Percentiles rank a stretch among this genome's conserved stretches.
phyloP scores from a whole-genome alignment of 2,888 invertebrate genomes.

The Mechanitis mazaeus region DNA sequence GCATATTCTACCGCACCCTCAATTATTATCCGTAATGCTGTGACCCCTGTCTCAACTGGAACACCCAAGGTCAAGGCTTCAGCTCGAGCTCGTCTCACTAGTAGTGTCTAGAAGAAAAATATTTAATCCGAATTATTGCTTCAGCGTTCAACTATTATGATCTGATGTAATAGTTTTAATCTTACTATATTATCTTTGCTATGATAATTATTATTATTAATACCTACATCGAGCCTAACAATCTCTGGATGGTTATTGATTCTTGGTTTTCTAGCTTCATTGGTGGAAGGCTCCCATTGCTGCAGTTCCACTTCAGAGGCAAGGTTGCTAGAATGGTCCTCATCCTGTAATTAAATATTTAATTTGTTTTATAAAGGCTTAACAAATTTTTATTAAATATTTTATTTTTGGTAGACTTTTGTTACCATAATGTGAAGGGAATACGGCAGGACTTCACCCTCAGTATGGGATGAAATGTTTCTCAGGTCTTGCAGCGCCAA shows the following conservation, averaged over 20 bases:
- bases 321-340: slow-evolving; percentile 44
- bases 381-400: neutral
- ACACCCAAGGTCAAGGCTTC: slow-evolving; percentile 61
- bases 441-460: slow-evolving; percentile 61
- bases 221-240: slow-evolving; percentile 55
- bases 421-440: slow-evolving; percentile 56
- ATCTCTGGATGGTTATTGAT: slow-evolving; percentile 37
- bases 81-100: slow-evolving; percentile 56
- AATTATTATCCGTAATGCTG: slow-evolving; percentile 57
- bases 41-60: slow-evolving; percentile 63
- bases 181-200: no score
- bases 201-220: neutral
- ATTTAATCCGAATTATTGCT: neutral
- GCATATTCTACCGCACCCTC: slow-evolving; percentile 70
- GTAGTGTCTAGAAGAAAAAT: slow-evolving; percentile 45
- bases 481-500: slow-evolving; percentile 50
- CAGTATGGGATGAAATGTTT: slow-evolving; percentile 59
- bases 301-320: slow-evolving; percentile 48
- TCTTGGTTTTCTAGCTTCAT: slow-evolving; percentile 43
- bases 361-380: neutral
- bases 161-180: no score
- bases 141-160: neutral
- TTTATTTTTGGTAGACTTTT: neutral
- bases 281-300: slow-evolving; percentile 46
- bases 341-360: slow-evolving; percentile 42